Base-by-base conservation (phyloP, 2,888 invertebrate species). In the Hylaea fasciaria region DNA sequence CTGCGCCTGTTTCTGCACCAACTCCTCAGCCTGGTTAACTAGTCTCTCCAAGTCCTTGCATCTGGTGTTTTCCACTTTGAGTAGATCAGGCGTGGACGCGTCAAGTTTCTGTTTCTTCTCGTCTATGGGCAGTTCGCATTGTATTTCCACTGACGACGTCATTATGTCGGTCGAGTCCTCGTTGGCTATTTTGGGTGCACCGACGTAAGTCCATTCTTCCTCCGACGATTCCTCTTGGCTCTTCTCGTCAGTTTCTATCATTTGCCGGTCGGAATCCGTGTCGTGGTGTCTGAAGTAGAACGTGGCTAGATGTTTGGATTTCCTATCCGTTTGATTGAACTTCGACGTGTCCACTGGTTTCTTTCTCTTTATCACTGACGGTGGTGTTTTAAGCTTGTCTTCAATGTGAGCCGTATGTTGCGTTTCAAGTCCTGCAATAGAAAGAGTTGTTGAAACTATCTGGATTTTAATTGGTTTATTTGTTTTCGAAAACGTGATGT, bases 231-330 rank as follows among this genome's bases (percentile, higher is more conserved):
- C 93, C 47, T 89, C 91, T 64, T 89, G 89, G 10, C 88, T 89
- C 58, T 90, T 89, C 55, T 90, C 89, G 46, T 89, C 85, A 51
- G 93, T 89, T 78, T 93, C 85, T 65, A 91, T 83, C 81, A 93
- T 91, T 76, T 95, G 95, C 80, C 94, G 93, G 82, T 97, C 97
- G 11, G 96, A 96, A 83, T 97, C 97, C 12, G 97, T 97, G 82
- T 97, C 97, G 85, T 95, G 94, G 85, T 97, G 97, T 83, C 94
- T 96, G 86, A 96, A 97, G 88, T 97, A 97, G 86, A 96, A 97
- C 64, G 95, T 96, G 70, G 95, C 97, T 82, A 95, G 94, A 83
- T 97, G 97, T 83, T 96, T 96, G 14, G 96, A 96, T 84, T 95
- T 96, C 70, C 96, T 93, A 83, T 96, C 95, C 10, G 96, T 95